Percentiles rank a stretch among this genome's conserved stretches.
phyloP scores from a whole-genome alignment of 1,140 invertebrate genomes.

The Trypoxylus dichotomus region DNA sequence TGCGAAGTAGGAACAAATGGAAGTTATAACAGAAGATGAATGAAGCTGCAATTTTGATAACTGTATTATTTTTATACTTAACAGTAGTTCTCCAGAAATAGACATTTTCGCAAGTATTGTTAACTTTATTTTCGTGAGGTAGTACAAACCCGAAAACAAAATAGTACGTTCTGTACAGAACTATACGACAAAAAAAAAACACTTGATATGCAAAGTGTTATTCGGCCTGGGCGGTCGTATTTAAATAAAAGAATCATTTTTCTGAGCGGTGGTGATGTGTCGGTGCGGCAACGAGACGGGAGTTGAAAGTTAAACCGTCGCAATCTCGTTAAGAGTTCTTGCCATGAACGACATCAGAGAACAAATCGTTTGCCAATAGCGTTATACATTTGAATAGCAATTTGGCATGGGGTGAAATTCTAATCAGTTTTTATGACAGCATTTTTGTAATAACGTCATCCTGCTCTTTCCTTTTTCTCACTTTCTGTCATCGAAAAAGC shows the following conservation, averaged over 20 bases:
- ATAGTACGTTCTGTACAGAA: no score
- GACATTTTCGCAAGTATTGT: no score
- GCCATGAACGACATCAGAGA: slow-evolving; percentile 46
- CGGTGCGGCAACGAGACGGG: slow-evolving; percentile 31
- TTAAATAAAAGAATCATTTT: slow-evolving; percentile 54
- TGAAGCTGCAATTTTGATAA: no score
- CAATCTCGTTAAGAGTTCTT: slow-evolving; percentile 47
- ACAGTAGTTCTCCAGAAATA: no score
- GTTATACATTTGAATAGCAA: slow-evolving; percentile 53
- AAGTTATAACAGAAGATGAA: no score
- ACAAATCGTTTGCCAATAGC: slow-evolving; percentile 53
- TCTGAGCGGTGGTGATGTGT: slow-evolving; percentile 36
- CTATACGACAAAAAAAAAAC: background rate
- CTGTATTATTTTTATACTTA: no score
- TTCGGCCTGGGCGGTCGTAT: slow-evolving; percentile 34
- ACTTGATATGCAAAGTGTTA: slow-evolving; percentile 16
- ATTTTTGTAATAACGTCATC: slow-evolving; percentile 36
- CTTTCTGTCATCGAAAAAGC: slow-evolving; percentile 7
- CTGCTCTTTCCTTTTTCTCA: background rate
- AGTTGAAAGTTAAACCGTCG: slow-evolving; percentile 41
- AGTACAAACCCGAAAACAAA: no score
- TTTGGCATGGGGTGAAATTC: slow-evolving; percentile 52
- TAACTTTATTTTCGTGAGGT: no score
- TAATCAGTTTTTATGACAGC: slow-evolving; percentile 51
- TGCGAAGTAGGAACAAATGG: no score